phyloP scores from a whole-genome alignment of 2,113 vertebrate species.

The Haemorhous mexicanus region DNA sequence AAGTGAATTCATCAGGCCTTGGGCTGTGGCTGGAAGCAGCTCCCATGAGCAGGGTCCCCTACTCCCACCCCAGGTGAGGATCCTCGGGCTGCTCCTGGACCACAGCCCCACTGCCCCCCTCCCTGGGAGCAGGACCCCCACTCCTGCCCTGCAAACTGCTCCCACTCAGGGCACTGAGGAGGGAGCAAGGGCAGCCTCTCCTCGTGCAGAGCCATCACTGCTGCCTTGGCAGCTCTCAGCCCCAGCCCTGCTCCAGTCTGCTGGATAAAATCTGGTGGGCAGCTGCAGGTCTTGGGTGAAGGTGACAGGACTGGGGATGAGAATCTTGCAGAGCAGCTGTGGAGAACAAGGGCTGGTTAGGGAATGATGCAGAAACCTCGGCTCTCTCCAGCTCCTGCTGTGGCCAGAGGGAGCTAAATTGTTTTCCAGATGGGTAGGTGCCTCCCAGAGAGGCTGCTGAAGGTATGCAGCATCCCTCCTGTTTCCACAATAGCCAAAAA shows the following conservation, averaged over 20 bases:
- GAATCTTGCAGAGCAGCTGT: neutral
- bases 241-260: neutral
- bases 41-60: neutral
- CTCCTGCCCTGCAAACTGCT: neutral
- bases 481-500: neutral
- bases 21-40: neutral
- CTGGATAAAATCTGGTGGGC: neutral
- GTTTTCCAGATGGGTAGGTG: neutral
- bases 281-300: neutral
- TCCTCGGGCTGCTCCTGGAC: accelerated
- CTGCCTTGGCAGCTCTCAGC: neutral
- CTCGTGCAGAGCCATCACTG: neutral
- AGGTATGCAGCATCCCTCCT: neutral
- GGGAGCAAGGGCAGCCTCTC: neutral
- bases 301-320: accelerated
- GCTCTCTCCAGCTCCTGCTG: neutral
- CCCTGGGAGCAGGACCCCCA: neutral
- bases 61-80: accelerated
- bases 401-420: neutral
- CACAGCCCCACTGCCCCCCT: neutral
- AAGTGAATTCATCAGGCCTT: neutral
- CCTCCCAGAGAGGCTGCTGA: neutral
- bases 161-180: neutral
- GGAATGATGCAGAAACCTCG: neutral
- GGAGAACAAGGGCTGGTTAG: neutral